Conservation (phyloP, 2,113 vertebrate genomes). For the Actenoides lindsayi region DNA sequence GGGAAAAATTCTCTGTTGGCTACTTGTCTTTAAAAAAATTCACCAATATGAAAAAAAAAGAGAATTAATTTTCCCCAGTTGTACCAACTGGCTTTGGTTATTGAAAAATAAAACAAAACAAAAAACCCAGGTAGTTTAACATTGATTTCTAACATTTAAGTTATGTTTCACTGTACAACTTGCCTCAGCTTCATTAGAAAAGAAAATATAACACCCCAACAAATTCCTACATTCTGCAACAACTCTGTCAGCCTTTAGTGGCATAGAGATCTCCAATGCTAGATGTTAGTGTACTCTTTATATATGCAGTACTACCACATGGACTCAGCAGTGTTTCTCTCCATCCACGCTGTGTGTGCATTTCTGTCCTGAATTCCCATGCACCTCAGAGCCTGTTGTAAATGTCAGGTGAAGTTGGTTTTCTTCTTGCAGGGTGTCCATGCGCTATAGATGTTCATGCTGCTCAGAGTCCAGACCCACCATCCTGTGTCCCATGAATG, state of each 20-base stretch:
- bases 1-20: background rate
- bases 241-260: slow-evolving; percentile 59
- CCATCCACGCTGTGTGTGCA: slow-evolving; percentile 56
- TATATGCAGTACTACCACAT: slow-evolving; percentile 69
- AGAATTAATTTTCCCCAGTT: background rate
- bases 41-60: background rate
- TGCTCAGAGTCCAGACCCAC: slow-evolving; percentile 76
- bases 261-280: slow-evolving; percentile 55
- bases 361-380: slow-evolving; percentile 72
- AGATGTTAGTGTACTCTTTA: slow-evolving; percentile 76
- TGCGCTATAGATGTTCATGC: slow-evolving; percentile 76
- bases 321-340: slow-evolving; percentile 67
- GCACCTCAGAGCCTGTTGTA: slow-evolving; percentile 59
- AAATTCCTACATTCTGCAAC: background rate
- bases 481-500: slow-evolving; percentile 75
- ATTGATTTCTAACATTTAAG: background rate
- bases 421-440: slow-evolving; percentile 77
- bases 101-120: too few species aligned
- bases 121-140: background rate
- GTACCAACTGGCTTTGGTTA: background rate
- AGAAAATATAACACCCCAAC: background rate
- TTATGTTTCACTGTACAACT: background rate
- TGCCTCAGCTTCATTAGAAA: background rate
- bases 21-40: background rate
- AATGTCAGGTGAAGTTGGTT: slow-evolving; percentile 55